Percentiles rank a stretch among this genome's conserved stretches.
These are phyloP conservation scores for Agriopis marginaria DNA, from an alignment of 2,888 invertebrate species.

Conservation along the genomic window DNA sequence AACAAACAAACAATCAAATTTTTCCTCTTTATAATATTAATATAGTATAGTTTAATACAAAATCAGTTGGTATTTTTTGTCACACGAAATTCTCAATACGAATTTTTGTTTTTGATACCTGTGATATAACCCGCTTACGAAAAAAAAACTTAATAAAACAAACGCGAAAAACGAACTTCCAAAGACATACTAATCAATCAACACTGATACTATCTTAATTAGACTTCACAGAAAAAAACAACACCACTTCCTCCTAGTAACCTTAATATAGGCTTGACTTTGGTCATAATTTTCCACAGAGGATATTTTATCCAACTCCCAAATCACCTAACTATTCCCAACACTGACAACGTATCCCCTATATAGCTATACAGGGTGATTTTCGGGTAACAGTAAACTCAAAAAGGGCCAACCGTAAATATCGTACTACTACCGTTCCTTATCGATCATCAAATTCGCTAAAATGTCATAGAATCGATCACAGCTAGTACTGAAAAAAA, in stretches of 20 bases:
- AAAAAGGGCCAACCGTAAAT: too few relatives aligned
- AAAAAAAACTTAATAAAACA: too few relatives aligned
- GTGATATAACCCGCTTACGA: neutral
- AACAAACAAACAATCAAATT: too few relatives aligned
- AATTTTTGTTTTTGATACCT: too few relatives aligned
- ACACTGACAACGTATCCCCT: neutral
- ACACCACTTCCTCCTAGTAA: conserved; percentile 5
- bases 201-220: conserved; percentile 23
- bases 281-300: conserved; percentile 8
- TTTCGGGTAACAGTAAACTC: neutral
- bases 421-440: neutral
- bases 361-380: conserved; percentile 5
- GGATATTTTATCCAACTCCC: conserved; percentile 2
- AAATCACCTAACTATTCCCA: conserved; percentile 7
- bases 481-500: too few relatives aligned
- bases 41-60: too few relatives aligned
- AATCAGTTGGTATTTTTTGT: too few relatives aligned
- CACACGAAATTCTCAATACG: too few relatives aligned
- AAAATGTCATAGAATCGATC: too few relatives aligned
- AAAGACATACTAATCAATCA: conserved; percentile 28
- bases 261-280: conserved; percentile 17
- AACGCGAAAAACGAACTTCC: conserved; percentile 27
- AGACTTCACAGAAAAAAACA: conserved; percentile 25
- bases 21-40: too few relatives aligned
- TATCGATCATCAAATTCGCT: too few relatives aligned